Conservation (phyloP, 92 coral and sea anemone genomes). For the Parazoanthus atlanticus region DNA sequence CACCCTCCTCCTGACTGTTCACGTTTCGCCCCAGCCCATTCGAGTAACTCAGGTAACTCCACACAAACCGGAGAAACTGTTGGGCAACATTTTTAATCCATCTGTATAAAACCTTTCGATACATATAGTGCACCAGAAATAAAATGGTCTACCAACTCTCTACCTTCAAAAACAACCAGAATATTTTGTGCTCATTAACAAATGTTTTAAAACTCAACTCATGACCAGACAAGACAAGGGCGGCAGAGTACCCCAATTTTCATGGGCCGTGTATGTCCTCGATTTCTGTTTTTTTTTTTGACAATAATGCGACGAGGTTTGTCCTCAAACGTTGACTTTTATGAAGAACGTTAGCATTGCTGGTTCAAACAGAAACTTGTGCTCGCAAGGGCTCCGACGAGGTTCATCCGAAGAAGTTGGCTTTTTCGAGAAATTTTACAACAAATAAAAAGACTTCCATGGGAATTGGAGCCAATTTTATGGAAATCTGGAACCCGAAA, state of each 20-base stretch:
- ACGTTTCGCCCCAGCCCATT: neutral
- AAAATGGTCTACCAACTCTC: constrained; percentile 2
- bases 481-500: too few relatives aligned
- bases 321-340: neutral
- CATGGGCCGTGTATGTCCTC: too few relatives aligned
- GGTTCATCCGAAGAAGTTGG: too few relatives aligned
- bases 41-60: neutral
- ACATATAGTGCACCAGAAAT: constrained; percentile 16
- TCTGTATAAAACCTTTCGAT: constrained; percentile 27
- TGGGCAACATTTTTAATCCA: constrained; percentile 16
- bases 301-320: neutral
- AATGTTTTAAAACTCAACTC: neutral
- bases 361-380: too few relatives aligned
- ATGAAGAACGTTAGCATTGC: neutral
- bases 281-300: neutral
- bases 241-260: neutral
- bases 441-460: neutral
- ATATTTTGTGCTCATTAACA: neutral
- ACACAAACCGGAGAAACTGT: neutral
- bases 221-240: constrained; percentile 13
- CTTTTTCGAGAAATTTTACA: too few relatives aligned
- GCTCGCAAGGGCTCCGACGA: too few relatives aligned
- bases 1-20: neutral
- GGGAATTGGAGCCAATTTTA: neutral
- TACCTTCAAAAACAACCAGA: neutral